phyloP scores from a whole-genome alignment of 2,797 vertebrate species.

The Sternotherus odoratus region DNA sequence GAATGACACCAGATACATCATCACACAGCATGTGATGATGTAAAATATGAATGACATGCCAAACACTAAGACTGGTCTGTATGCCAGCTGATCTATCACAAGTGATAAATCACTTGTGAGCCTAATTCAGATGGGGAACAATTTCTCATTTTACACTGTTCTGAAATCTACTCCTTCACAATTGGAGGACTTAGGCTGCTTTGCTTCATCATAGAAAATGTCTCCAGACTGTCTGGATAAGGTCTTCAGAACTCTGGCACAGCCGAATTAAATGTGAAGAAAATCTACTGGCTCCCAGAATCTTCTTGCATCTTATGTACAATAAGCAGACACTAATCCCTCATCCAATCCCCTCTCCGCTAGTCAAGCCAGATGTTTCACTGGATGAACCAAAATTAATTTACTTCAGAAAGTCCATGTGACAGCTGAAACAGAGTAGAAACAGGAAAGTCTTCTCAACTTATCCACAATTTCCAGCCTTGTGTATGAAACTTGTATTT shows the following conservation, averaged over 20 bases:
- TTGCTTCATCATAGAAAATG: constrained; percentile 65
- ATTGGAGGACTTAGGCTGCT: constrained; percentile 41
- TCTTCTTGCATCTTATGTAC: constrained; percentile 36
- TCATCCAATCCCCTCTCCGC: constrained; percentile 40
- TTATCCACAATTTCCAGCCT: background rate
- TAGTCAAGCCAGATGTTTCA: constrained; percentile 68
- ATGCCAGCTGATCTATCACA: constrained; percentile 62
- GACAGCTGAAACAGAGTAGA: constrained; percentile 22
- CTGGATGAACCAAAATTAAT: constrained; percentile 67
- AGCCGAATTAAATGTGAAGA: background rate
- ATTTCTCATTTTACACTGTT: constrained; percentile 38
- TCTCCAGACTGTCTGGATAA: constrained; percentile 61
- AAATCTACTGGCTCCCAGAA: constrained; percentile 30
- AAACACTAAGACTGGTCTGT: constrained; percentile 56
- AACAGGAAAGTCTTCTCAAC: constrained; percentile 6
- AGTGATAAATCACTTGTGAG: constrained; percentile 34
- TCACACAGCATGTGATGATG: constrained; percentile 54
- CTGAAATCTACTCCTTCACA: constrained; percentile 30
- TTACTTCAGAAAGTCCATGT: constrained; percentile 58
- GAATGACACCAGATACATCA: constrained; percentile 62
- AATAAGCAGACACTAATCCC: constrained; percentile 67
- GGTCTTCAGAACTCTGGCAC: constrained; percentile 35
- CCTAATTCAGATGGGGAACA: constrained; percentile 58
- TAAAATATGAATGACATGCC: constrained; percentile 50
- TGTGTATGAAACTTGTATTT: background rate